A percentile compares a stretch with the other conserved stretches of the same genome.
Evolutionary conservation across 2,797 vertebrate species (phyloP).

Genomic region (Pseudochromis fuscus): DNA sequence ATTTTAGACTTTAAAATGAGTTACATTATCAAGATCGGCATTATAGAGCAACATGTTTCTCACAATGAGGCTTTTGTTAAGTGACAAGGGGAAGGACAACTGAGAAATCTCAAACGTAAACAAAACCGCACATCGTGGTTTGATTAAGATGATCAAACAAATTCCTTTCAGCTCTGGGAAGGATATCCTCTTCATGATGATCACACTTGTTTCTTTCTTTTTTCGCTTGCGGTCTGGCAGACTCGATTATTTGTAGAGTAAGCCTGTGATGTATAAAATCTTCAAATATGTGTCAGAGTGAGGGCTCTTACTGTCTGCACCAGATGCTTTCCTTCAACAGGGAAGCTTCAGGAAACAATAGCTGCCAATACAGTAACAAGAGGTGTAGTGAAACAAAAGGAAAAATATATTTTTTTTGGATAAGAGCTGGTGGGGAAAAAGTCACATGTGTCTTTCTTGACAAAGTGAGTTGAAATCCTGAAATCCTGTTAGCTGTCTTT

Average conservation of each 20-base stretch:
- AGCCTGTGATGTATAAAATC: constrained; percentile 33
- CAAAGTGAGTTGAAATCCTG: constrained; percentile 1
- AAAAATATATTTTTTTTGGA: constrained; percentile 16
- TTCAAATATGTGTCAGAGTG: constrained; percentile 34
- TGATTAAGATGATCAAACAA: constrained; percentile 1
- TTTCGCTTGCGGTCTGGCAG: constrained; percentile 25
- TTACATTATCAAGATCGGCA: constrained; percentile 42
- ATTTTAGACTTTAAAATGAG: constrained; percentile 23
- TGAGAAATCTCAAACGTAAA: constrained; percentile 34
- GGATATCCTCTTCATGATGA: constrained; percentile 3
- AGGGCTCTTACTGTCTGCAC: constrained; percentile 63
- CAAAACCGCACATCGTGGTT: background rate
- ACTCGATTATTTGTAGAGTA: constrained; percentile 36
- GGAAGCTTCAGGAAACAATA: constrained; percentile 72
- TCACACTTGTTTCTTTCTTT: constrained; percentile 11
- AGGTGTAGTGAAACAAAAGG: constrained; percentile 47
- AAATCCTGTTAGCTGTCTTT: background rate
- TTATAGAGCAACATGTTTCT: constrained; percentile 39
- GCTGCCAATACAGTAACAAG: constrained; percentile 63
- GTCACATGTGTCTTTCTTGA: background rate
- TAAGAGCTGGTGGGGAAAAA: constrained; percentile 39
- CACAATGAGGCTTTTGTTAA: constrained; percentile 59
- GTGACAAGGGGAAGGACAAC: constrained; percentile 14
- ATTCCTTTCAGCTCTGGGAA: background rate
- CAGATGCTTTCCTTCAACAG: constrained; percentile 74